Evolutionary conservation across 2,797 vertebrate genomes (phyloP).

Genomic region (Perdix hodgsoniae): DNA sequence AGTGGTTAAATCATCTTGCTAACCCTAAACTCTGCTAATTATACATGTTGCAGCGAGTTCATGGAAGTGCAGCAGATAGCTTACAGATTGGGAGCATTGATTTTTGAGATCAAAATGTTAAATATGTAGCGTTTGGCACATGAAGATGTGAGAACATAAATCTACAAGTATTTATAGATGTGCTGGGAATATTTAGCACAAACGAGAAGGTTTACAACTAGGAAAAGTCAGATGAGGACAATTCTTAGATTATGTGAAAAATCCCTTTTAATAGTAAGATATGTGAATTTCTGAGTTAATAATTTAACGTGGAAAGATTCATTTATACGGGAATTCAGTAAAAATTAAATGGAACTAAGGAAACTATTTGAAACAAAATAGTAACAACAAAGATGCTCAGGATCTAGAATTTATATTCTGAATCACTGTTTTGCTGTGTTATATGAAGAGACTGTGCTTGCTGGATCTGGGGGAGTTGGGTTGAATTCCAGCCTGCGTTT

Average conservation of each 20-base stretch:
- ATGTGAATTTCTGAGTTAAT: not conserved
- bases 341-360: not conserved
- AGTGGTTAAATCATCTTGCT: not conserved
- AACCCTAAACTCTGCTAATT: slow-evolving; percentile 18
- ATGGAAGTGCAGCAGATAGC: not conserved
- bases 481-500: not conserved
- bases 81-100: slow-evolving; percentile 7
- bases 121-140: slow-evolving; percentile 45
- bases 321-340: not conserved
- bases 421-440: accelerated
- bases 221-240: slow-evolving; percentile 48
- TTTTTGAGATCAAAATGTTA: slow-evolving; percentile 60
- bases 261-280: not conserved
- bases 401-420: not conserved
- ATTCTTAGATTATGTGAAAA: slow-evolving; percentile 32
- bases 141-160: slow-evolving; percentile 40
- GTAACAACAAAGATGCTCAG: not conserved
- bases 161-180: slow-evolving; percentile 68
- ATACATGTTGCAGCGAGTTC: not conserved
- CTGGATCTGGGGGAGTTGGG: not conserved
- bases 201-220: slow-evolving; percentile 44
- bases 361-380: not conserved
- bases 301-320: not conserved
- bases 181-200: slow-evolving; percentile 63
- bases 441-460: not conserved